These are phyloP conservation scores for Cercocebus atys DNA, from an alignment of 2,113 vertebrate species.

Conservation along the genomic window DNA sequence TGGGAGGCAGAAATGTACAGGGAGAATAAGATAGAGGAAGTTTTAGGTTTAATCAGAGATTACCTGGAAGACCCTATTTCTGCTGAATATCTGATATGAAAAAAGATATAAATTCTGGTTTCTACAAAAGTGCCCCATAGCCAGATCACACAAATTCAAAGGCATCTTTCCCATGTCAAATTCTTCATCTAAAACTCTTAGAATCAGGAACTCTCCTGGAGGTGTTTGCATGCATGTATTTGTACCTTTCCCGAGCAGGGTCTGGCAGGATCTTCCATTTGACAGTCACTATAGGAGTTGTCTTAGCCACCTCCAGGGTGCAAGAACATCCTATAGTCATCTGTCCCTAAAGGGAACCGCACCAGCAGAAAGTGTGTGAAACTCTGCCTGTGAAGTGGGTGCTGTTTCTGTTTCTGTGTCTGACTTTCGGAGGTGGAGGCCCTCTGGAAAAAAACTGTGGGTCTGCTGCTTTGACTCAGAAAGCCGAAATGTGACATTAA, in stretches of 20 bases:
- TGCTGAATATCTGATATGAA: neutral
- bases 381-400: neutral
- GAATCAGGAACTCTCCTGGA: neutral
- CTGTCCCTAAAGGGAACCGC: neutral
- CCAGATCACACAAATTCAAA: neutral
- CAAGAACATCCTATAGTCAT: neutral
- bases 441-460: neutral
- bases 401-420: rapidly evolving
- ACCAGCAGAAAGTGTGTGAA: neutral
- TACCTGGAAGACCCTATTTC: neutral
- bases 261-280: neutral
- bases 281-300: rapidly evolving
- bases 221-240: neutral
- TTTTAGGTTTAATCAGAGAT: neutral
- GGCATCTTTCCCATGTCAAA: neutral
- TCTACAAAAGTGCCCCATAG: neutral
- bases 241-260: neutral
- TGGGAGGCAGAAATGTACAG: neutral
- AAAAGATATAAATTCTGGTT: neutral
- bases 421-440: neutral
- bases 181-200: neutral
- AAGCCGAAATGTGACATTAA: rapidly evolving
- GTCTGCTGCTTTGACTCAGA: neutral
- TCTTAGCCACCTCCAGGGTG: rapidly evolving
- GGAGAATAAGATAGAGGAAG: neutral